Base-by-base conservation (phyloP, 2,888 invertebrate genomes). In the Lycaena phlaeas region DNA sequence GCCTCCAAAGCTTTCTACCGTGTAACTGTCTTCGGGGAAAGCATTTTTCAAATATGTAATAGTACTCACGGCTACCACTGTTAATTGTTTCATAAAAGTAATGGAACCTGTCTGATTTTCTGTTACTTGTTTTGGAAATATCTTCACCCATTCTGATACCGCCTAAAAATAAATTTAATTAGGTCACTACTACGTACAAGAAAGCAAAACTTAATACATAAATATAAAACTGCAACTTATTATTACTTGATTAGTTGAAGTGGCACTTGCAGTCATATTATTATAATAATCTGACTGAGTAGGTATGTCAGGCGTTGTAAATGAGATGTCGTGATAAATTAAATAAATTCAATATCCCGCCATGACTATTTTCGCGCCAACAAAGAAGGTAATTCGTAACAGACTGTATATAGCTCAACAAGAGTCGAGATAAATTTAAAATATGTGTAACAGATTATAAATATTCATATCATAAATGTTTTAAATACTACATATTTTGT, bases 81-180 rank as follows among this genome's bases (percentile, higher is more conserved):
- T 79, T 12, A 82, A 42, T 46, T 79, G 75, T 50, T 81, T 82
- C 64, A 81, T 73, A 42, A 79, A 78, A 3, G 61, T 68, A 2
- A 68, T 62, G 1, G 82, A 82, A 43, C 67, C 70, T 1, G 72
- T 72, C 40, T 72, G 77, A 11, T 62, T 74, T 42, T 78, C 68
- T 0, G 68, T 68, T n/a, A 61, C 58, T 49, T 69, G 64, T 1
- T 54, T 60, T 1, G 74, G 70, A 48, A 79, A 76, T 40, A 75
- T 38, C 46, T 59, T 68, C 1, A 57, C 51, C 77, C 77, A 77
- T 46, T 79, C 75, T 11, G 56, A 45, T 5, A 71, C 45, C 2
- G 59, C 64, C 77, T 78, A 38, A 50, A 53, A 45, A 38, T 29
- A 14, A 28, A 4, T 11, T 43, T 40, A 26, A 36, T 14, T 22